phyloP scores from a whole-genome alignment of 2,797 vertebrate species.

The Petrocephalus sullivani region DNA sequence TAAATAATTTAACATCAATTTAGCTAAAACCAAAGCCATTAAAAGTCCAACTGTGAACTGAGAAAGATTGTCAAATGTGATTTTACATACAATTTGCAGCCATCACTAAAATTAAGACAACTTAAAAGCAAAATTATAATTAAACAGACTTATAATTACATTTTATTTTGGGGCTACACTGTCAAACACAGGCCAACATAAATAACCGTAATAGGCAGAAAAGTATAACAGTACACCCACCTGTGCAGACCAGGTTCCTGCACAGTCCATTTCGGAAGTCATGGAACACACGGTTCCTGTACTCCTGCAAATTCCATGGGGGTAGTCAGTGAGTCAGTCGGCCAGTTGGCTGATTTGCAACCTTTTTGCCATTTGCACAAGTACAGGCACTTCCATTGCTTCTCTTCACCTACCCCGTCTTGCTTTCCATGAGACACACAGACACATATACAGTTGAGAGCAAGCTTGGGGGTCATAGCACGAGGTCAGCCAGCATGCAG shows the following conservation, averaged over 20 bases:
- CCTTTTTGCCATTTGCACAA: background rate
- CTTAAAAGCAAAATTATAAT: background rate
- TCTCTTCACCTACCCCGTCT: background rate
- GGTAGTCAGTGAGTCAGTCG: background rate
- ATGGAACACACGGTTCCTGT: conserved; percentile 73
- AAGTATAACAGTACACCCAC: conserved; percentile 41
- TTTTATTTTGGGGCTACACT: background rate
- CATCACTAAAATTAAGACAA: background rate
- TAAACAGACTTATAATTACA: background rate
- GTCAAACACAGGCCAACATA: background rate
- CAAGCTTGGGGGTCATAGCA: background rate
- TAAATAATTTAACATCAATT: background rate
- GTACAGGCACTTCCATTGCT: background rate
- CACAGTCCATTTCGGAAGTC: conserved; percentile 74
- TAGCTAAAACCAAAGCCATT: background rate
- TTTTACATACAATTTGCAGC: background rate
- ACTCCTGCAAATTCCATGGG: conserved; percentile 53
- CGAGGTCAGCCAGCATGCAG: background rate
- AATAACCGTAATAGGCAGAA: background rate
- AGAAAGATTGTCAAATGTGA: background rate
- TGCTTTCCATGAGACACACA: background rate
- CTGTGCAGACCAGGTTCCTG: conserved; percentile 74
- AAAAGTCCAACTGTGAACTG: background rate
- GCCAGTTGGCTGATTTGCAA: background rate
- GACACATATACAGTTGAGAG: background rate